phyloP scores from a whole-genome alignment of 35 echinoderm and acorn worm species.

The Acanthaster planci region DNA sequence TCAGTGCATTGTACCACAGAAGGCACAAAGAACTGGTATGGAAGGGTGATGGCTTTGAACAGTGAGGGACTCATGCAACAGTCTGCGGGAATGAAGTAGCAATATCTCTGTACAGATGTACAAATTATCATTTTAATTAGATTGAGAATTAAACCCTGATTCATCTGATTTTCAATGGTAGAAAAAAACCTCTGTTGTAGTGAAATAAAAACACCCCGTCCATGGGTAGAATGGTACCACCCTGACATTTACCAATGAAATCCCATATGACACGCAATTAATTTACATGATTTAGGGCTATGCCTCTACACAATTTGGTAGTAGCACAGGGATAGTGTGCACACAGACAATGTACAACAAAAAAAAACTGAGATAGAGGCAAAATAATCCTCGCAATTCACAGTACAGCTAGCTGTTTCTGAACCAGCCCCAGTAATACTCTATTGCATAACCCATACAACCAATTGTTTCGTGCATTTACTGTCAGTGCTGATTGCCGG shows the following conservation, averaged over 20 bases:
- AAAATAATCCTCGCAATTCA: not conserved
- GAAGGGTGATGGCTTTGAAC: too few species aligned
- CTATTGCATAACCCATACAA: slow-evolving; percentile 10
- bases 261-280: slow-evolving; percentile 56
- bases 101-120: too few species aligned
- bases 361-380: not conserved
- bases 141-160: too few species aligned
- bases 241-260: slow-evolving; percentile 27
- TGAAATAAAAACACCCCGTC: not conserved
- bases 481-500: slow-evolving; percentile 21
- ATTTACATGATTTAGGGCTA: slow-evolving; percentile 61
- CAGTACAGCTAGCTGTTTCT: not conserved
- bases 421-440: not conserved
- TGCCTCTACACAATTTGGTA: slow-evolving; percentile 33
- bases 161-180: too few species aligned
- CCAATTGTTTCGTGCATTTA: slow-evolving; percentile 19
- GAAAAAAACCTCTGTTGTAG: too few species aligned
- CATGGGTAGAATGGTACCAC: slow-evolving; percentile 1
- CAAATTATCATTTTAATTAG: too few species aligned
- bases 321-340: slow-evolving; percentile 1
- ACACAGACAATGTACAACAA: not conserved
- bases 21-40: too few species aligned
- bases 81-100: too few species aligned
- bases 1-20: too few species aligned
- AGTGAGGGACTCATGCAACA: too few species aligned